phyloP scores from a whole-genome alignment of 2,888 invertebrate species.

The Cyrtodaria siliqua region DNA sequence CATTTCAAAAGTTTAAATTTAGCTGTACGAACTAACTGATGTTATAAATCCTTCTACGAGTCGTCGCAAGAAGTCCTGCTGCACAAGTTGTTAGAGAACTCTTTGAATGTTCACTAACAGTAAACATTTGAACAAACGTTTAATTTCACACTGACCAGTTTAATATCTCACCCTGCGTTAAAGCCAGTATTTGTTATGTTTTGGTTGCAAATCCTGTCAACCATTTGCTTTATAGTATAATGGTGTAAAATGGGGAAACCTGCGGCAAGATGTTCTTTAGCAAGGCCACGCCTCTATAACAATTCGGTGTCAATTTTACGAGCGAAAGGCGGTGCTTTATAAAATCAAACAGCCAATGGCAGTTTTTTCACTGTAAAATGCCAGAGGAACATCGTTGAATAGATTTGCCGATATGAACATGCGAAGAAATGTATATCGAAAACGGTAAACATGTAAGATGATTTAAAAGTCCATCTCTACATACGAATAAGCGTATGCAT shows the following conservation, averaged over 20 bases:
- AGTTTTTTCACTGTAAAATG: neutral
- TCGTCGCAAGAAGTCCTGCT: neutral
- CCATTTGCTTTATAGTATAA: constrained; percentile 31
- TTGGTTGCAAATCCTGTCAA: constrained; percentile 16
- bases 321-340: neutral
- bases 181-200: constrained; percentile 25
- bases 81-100: neutral
- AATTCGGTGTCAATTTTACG: constrained; percentile 37
- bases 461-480: too few relatives aligned
- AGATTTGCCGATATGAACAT: neutral
- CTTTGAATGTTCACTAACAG: neutral
- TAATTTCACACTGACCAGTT: constrained; percentile 11
- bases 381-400: neutral
- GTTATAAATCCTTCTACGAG: too few relatives aligned
- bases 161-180: constrained; percentile 10
- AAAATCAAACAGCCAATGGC: neutral
- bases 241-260: constrained; percentile 39
- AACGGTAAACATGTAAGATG: neutral
- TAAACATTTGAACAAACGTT: constrained; percentile 20
- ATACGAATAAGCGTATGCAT: too few relatives aligned
- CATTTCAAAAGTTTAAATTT: too few relatives aligned
- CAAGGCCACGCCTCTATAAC: constrained; percentile 26
- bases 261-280: constrained; percentile 8
- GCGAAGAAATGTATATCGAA: neutral
- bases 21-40: too few relatives aligned